Percentiles rank a stretch among this genome's conserved stretches.
Evolutionary conservation across 2,888 invertebrate genomes (phyloP).

Genomic region (Glyphotaelius pellucidus): DNA sequence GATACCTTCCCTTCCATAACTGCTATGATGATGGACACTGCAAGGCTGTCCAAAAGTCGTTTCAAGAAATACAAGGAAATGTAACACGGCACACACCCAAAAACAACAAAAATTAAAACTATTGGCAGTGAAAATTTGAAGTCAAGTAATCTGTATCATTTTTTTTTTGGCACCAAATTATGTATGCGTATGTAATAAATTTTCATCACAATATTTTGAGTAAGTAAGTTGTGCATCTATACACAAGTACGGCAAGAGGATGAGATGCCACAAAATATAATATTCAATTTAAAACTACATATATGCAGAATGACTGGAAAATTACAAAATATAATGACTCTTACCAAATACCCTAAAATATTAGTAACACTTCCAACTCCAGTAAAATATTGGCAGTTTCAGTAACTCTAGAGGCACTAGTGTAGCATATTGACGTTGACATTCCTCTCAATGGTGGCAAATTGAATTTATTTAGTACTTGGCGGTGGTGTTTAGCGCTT

Average conservation of each 20-base stretch:
- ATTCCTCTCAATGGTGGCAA: too few relatives aligned
- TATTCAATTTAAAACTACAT: background rate
- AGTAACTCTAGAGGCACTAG: too few relatives aligned
- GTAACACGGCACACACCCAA: background rate
- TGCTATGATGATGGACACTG: background rate
- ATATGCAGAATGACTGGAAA: background rate
- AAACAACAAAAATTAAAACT: background rate
- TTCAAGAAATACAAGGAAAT: background rate
- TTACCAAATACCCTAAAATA: too few relatives aligned
- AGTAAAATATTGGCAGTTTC: too few relatives aligned
- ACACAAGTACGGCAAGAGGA: background rate
- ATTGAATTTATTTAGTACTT: too few relatives aligned
- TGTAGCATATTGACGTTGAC: too few relatives aligned
- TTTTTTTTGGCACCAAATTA: background rate
- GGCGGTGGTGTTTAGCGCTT: too few relatives aligned
- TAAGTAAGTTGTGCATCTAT: background rate
- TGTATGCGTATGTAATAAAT: background rate
- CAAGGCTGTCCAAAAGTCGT: too few relatives aligned
- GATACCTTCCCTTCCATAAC: background rate
- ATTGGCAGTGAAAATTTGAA: background rate
- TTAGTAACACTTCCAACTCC: too few relatives aligned
- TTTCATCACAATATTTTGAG: too few relatives aligned
- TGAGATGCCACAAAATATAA: background rate
- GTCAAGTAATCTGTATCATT: background rate
- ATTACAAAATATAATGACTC: background rate